Evolutionary conservation across 2,113 vertebrate genomes (phyloP).

Genomic region (Ctenomys sociabilis): DNA sequence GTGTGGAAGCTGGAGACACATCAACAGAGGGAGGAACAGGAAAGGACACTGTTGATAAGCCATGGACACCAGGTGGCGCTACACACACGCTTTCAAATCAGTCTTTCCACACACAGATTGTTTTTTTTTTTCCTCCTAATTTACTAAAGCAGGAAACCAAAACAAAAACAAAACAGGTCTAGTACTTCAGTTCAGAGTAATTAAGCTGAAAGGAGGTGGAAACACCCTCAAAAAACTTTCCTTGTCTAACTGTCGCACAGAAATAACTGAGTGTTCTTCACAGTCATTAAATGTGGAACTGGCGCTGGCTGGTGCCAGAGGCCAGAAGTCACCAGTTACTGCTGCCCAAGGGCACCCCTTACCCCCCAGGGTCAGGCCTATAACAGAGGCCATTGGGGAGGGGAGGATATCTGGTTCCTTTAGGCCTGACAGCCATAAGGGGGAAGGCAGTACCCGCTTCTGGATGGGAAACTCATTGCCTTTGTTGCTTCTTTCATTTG

Average conservation of each 20-base stretch:
- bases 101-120: not conserved
- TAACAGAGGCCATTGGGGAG: no score
- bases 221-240: not conserved
- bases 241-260: not conserved
- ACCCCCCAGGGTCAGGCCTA: not conserved
- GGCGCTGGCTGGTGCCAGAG: not conserved
- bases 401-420: not conserved
- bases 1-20: not conserved
- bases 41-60: not conserved
- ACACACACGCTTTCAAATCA: slow-evolving; percentile 26
- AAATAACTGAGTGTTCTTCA: not conserved
- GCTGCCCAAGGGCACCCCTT: no score
- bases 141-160: not conserved
- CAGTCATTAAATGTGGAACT: not conserved
- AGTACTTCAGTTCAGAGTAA: not conserved
- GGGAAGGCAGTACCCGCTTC: slow-evolving; percentile 37
- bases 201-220: not conserved
- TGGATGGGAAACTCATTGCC: slow-evolving; percentile 7
- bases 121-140: not conserved
- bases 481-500: slow-evolving; percentile 18
- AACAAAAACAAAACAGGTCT: not conserved
- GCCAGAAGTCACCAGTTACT: not conserved
- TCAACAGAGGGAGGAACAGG: rapidly evolving
- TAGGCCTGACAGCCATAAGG: not conserved
- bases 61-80: slow-evolving; percentile 68